Evolutionary conservation across 2,113 vertebrate species (phyloP).

Genomic region (Pelobates fuscus): DNA sequence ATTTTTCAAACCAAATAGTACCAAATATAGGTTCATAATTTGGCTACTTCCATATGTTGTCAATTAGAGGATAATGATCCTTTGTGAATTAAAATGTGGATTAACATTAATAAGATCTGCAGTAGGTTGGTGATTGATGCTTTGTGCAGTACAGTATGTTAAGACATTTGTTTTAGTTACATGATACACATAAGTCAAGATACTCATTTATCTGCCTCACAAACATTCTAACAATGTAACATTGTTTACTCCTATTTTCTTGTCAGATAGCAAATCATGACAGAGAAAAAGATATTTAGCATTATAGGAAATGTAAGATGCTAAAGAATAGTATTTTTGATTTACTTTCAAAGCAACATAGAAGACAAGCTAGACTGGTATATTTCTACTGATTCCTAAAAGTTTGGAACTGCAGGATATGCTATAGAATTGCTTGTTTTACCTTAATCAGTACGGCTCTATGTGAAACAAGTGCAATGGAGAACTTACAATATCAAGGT

Average conservation of each 20-base stretch:
- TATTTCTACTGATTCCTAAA: too few relatives aligned
- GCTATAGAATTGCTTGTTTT: too few relatives aligned
- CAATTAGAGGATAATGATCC: conserved; percentile 16
- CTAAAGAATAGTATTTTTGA: too few relatives aligned
- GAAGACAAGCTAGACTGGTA: too few relatives aligned
- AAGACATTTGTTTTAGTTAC: conserved; percentile 5
- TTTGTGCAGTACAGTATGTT: neutral
- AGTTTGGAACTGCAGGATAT: too few relatives aligned
- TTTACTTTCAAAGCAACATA: too few relatives aligned
- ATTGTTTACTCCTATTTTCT: neutral
- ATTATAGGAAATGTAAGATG: neutral
- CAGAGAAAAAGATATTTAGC: neutral
- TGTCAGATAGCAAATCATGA: neutral
- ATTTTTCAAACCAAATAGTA: conserved; percentile 11
- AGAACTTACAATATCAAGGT: too few relatives aligned
- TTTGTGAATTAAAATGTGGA: neutral
- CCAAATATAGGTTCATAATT: conserved; percentile 2
- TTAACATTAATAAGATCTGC: neutral
- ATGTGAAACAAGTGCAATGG: too few relatives aligned
- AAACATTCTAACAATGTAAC: neutral
- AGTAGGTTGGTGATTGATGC: conserved; percentile 7
- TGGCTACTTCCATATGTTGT: neutral
- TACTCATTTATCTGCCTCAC: conserved; percentile 2
- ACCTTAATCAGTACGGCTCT: too few relatives aligned
- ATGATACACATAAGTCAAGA: neutral